Evolutionary conservation across 2,888 invertebrate genomes (phyloP).

Genomic region (Darwinula stevensoni): DNA sequence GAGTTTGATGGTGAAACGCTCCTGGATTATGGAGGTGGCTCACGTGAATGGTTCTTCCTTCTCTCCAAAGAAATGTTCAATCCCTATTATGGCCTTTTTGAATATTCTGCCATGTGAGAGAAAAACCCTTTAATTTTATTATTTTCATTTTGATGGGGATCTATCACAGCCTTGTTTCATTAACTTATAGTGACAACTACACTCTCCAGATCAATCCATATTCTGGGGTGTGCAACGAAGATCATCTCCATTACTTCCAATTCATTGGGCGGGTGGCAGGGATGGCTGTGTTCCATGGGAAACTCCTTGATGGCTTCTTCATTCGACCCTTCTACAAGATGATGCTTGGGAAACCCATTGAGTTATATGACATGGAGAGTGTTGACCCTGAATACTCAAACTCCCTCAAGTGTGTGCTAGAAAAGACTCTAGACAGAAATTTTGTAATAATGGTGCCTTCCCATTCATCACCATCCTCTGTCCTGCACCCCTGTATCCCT

Average conservation of each 20-base stretch:
- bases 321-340: constrained; percentile 99
- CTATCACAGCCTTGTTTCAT: constrained; percentile 6
- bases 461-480: no score
- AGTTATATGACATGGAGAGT: constrained; percentile 90
- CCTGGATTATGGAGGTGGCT: constrained; percentile 31
- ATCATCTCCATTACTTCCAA: constrained; percentile 89
- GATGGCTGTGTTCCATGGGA: constrained; percentile 98
- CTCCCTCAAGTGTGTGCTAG: constrained; percentile 45
- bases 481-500: no score
- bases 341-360: constrained; percentile 86
- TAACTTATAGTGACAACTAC: constrained; percentile 68
- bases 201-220: constrained; percentile 95
- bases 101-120: constrained; percentile 88
- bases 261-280: constrained; percentile 94
- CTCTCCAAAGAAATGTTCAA: constrained; percentile 99
- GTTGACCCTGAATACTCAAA: constrained; percentile 97
- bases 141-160: neutral
- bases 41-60: constrained; percentile 91
- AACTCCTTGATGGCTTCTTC: constrained; percentile 89
- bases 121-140: constrained; percentile 7
- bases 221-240: constrained; percentile 90
- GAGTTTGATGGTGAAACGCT: constrained; percentile 96
- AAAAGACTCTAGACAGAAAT: no score
- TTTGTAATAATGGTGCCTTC: no score
- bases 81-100: constrained; percentile 96